Base-by-base conservation (phyloP, 2,888 invertebrate species). In the Lutraria lutraria region DNA sequence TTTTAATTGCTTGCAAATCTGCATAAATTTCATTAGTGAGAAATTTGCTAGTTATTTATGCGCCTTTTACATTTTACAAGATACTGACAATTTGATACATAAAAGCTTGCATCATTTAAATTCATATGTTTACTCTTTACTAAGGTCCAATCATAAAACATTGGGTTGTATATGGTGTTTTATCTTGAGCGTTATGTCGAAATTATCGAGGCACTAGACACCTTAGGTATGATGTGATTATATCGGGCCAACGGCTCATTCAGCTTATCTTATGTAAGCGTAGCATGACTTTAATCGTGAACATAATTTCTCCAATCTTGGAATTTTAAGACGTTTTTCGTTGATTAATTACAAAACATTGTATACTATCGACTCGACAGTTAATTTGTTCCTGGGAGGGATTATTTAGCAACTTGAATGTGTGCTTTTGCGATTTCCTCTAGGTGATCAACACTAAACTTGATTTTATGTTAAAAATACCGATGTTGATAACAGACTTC, bases 331-430 rank as follows among this genome's bases (percentile, higher is more conserved):
- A 90, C 89, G 85, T 89, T 89, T 89, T 89, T 80, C 76, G 31
- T 53, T 92, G 92, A 92, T 92, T 92, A 92, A 92, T 92, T 79
- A 56, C 13, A 43, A 34, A 83, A 86, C 83, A 54, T 88, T 90
- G 90, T 88, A 87, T 87, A 86, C 90, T 88, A 90, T 93, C 87
- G 72, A 86, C 89, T 89, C 82, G 63, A 79, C 83, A 80, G 90
- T 89, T 88, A 91, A 93, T 93, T 92, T 91, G 92, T 92, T 92
- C 92, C 90, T 91, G 91, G 93, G 93, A 92, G 92, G 90, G 79
- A 54, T 54, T 72, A 54, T 52, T 89, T 83, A 68, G 79, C 76
- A 83, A 80, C 82, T 90, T 84, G 90, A 93, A 89, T 72, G 93
- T 93, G 91, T 89, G 79, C 76, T 31, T 43, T 83, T 82, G 34